Percentiles rank a stretch among this genome's conserved stretches.
These are phyloP conservation scores for Syngnathus floridae DNA, from an alignment of 2,113 vertebrate genomes.

Conservation along the genomic window DNA sequence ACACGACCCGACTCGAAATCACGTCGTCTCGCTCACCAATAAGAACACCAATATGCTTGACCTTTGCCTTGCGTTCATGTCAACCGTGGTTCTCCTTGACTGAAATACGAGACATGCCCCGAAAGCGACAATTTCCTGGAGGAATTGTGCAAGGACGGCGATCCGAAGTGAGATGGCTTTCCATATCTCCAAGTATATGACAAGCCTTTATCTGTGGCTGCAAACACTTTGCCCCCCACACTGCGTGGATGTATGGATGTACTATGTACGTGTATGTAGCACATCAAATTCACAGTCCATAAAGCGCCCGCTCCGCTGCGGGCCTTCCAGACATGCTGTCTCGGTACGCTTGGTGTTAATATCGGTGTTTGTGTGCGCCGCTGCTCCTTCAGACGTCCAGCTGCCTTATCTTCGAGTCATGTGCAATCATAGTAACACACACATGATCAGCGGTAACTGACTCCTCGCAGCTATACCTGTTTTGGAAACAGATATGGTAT, in stretches of 20 bases:
- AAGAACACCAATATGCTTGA: conserved; percentile 21
- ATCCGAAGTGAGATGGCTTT: not conserved
- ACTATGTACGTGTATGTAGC: too few species aligned
- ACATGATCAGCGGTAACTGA: conserved; percentile 11
- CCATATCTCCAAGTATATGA: not conserved
- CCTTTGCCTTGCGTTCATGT: conserved; percentile 16
- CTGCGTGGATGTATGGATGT: too few species aligned
- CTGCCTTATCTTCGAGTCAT: conserved; percentile 34
- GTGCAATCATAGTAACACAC: conserved; percentile 15
- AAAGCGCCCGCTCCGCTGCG: conserved; percentile 24
- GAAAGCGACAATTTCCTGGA: conserved; percentile 3
- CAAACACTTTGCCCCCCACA: conserved; percentile 33
- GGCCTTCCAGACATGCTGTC: conserved; percentile 22
- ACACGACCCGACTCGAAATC: conserved; percentile 1
- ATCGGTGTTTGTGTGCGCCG: not conserved
- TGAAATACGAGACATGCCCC: not conserved
- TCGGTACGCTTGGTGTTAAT: conserved; percentile 1
- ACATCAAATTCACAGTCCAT: conserved; percentile 37
- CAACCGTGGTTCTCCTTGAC: conserved; percentile 7
- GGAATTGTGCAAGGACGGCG: not conserved
- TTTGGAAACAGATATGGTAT: conserved; percentile 48
- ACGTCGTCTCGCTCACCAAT: conserved; percentile 7
- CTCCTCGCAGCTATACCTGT: conserved; percentile 31
- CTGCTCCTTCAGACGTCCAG: conserved; percentile 24
- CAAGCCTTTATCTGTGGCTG: conserved; percentile 32